Evolutionary conservation across 92 coral and sea anemone genomes (phyloP), one percentile per base, ranked within the genome.

Genomic region (Actinostola sp.): DNA sequence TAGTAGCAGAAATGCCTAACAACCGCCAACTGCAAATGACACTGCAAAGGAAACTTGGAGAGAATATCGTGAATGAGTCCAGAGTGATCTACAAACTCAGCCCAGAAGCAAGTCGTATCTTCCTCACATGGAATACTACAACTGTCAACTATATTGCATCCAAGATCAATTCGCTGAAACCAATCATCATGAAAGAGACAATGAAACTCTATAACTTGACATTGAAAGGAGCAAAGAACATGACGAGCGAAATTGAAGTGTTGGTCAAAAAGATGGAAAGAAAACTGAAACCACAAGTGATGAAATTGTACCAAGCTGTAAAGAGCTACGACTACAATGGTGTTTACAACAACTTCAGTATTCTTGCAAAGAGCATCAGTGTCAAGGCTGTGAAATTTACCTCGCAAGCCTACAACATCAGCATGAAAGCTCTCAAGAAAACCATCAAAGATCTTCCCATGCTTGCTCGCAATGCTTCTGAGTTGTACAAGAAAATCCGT

Each of bases 1-100:
- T 90, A 15, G 92, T 86, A 17, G 92, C 92, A 2, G 92, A 90
- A 42, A 90, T 90, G 92, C 90, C 92, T 44, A 75, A 78, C 48
- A 83, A 84, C 66, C 36, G 33, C 15, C 85, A 84, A 45, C 76
- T 90, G 7, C 85, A 84, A 43, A 77, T 90, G 44, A 88, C 97
- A 25, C 33, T 90, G 15, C 97, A 90, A 61, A 81, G 97, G 57
- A 84, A 87, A 53, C 71, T 87, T 71, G 97, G 97, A 25, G 66
- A 45, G 23, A 67, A 90, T 42, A 75, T 87, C 44, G 90, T 87
- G 1, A 87, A 87, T 61, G 97, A 90, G 65, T 80, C 97, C 20
- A 79, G 85, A 38, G 39, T 88, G 15, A 71, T 71, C 52, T 90
- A 90, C 77, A 65, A 71, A 53, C 87, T 90, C 52, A 89, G 82